These are phyloP conservation scores for Automeris io DNA, from an alignment of 2,888 invertebrate genomes.

Conservation along the genomic window DNA sequence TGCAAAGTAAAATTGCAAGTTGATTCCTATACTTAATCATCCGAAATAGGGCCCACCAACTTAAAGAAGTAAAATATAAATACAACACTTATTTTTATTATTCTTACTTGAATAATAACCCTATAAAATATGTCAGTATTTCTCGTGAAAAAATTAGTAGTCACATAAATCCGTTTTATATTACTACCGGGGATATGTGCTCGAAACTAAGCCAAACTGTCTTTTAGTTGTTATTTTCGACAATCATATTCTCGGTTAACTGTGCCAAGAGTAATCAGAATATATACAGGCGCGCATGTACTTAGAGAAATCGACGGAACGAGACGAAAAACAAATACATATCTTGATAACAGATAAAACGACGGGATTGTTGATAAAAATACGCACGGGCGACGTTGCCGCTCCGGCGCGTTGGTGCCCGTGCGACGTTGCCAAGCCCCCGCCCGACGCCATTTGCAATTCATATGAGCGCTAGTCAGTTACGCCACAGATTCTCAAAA, in stretches of 20 bases:
- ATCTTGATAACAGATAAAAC: slow-evolving; percentile 47
- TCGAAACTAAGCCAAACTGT: background rate
- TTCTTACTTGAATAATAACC: slow-evolving; percentile 10
- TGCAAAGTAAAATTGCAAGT: no score
- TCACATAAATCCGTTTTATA: slow-evolving; percentile 14
- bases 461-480: slow-evolving; percentile 47
- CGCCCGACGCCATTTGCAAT: slow-evolving; percentile 58
- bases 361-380: slow-evolving; percentile 54
- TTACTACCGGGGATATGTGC: background rate
- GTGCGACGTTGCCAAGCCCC: slow-evolving; percentile 50
- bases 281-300: background rate
- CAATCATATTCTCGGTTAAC: slow-evolving; percentile 12
- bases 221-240: slow-evolving; percentile 18
- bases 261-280: slow-evolving; percentile 15
- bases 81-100: no score
- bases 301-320: slow-evolving; percentile 1
- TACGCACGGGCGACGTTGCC: slow-evolving; percentile 60
- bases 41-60: no score
- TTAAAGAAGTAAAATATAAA: no score
- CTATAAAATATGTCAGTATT: background rate
- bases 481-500: slow-evolving; percentile 63
- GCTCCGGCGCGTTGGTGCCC: slow-evolving; percentile 24
- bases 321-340: slow-evolving; percentile 13
- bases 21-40: no score
- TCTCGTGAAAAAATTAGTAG: slow-evolving; percentile 14